These are phyloP conservation scores for Pachypanchax playfairii DNA, from an alignment of 2,113 vertebrate species.

Conservation along the genomic window DNA sequence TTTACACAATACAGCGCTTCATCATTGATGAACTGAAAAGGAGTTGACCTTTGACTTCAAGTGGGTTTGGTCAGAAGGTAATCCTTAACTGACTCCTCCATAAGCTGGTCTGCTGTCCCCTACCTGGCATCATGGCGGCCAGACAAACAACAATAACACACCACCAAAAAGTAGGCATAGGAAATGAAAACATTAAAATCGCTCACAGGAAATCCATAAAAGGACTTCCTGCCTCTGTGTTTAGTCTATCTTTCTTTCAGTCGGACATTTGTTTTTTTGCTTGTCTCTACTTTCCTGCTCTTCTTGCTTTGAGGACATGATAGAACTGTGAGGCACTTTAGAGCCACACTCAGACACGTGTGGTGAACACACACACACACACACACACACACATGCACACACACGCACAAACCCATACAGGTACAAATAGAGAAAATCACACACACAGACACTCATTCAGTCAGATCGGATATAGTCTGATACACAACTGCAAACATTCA, in stretches of 20 bases:
- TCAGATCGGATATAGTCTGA: constrained; percentile 64
- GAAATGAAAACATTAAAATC: constrained; percentile 66
- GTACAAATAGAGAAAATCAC: constrained; percentile 65
- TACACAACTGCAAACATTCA: constrained; percentile 74
- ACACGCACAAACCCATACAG: constrained; percentile 50
- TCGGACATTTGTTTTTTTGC: constrained; percentile 46
- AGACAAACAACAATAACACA: constrained; percentile 67
- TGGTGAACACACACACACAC: constrained; percentile 56
- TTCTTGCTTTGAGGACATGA: constrained; percentile 92
- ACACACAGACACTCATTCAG: constrained; percentile 60
- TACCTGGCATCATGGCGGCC: constrained; percentile 65
- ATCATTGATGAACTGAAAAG: constrained; percentile 55
- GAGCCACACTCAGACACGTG: constrained; percentile 89
- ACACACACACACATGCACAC: constrained; percentile 67
- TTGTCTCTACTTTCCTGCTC: constrained; percentile 80
- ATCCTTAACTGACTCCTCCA: constrained; percentile 49
- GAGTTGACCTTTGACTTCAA: constrained; percentile 59
- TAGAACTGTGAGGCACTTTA: constrained; percentile 99
- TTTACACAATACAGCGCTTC: constrained; percentile 75
- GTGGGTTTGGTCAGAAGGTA: constrained; percentile 44
- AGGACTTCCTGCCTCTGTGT: constrained; percentile 41
- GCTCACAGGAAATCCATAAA: constrained; percentile 38
- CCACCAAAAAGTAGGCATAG: constrained; percentile 54
- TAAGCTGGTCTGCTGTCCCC: constrained; percentile 63
- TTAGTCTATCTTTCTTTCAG: constrained; percentile 31